Evolutionary conservation across 2,888 invertebrate species (phyloP).

Genomic region (Nyleta sp.): DNA sequence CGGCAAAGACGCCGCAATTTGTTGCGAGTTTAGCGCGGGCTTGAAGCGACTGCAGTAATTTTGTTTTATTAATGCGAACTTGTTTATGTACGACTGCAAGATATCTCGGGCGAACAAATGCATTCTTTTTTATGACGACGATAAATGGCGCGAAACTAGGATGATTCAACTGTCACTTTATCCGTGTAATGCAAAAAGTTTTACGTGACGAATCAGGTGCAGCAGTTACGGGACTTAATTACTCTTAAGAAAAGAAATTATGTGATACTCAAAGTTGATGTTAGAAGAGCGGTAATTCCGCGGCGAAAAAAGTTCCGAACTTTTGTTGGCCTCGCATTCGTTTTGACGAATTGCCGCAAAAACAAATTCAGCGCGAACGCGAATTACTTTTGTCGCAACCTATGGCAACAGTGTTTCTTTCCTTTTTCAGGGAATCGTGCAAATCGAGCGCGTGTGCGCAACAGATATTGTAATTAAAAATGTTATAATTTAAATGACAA

Average conservation of each 20-base stretch:
- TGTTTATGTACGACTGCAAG: constrained; percentile 26
- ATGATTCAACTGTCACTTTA: constrained; percentile 49
- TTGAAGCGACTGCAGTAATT: no score
- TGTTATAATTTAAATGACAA: no score
- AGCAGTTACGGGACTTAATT: constrained; percentile 47
- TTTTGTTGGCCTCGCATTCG: constrained; percentile 17
- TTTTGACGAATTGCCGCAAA: constrained; percentile 6
- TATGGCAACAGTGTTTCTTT: no score
- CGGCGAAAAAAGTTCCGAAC: constrained; percentile 20
- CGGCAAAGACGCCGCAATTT: no score
- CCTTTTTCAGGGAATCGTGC: no score
- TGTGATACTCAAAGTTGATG: constrained; percentile 40
- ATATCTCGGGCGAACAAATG: constrained; percentile 40
- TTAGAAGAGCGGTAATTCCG: constrained; percentile 14
- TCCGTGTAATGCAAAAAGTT: constrained; percentile 52
- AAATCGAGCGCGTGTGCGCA: no score
- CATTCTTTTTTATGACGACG: constrained; percentile 40
- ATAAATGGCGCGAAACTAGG: constrained; percentile 44
- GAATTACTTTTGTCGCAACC: neutral
- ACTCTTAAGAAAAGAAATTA: constrained; percentile 48
- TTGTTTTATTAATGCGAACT: constrained; percentile 46
- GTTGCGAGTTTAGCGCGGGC: no score
- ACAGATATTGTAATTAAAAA: no score
- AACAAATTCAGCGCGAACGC: neutral
- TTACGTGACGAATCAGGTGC: constrained; percentile 50